Evolutionary conservation across 2,797 vertebrate species (phyloP), one percentile per base, ranked within the genome.

Genomic region (Nannoperca obscura): DNA sequence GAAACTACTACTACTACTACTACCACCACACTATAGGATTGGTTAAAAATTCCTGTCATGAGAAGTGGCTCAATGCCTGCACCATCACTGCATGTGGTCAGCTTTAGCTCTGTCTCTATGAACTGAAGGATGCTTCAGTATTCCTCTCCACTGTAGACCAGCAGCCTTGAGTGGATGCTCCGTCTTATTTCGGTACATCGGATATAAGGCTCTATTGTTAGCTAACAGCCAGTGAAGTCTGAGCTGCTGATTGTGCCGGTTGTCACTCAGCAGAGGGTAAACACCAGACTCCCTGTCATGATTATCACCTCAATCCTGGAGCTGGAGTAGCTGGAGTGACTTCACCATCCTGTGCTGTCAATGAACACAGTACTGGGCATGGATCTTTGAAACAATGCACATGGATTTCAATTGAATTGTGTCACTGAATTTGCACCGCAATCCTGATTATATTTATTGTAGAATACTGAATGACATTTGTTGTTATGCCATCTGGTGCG

Each of bases 221-320:
- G 78, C 83, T 83, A 38, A 0, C 3, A 58, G 82, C 76, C 83
- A 60, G 54, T 20, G 3, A 14, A 22, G 52, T 52, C 71, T 44
- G 79, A 84, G 74, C 74, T 74, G 86, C 86, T 85, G 86, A 89
- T 83, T 52, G 80, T 72, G 70, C 59, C n/a, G 59, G 40, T 85
- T 82, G 83, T 90, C 90, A 88, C 83, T 88, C 86, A 86, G 82
- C 67, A 71, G 69, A 75, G 46, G 64, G 73, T 84, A 63, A 87
- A 91, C 72, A 74, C 73, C 54, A 14, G 47, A 42, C 65, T 81
- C 36, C 10, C 72, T 67, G 78, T 88, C 73, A 46, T 22, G 44
- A 85, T 85, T 66, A 74, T 80, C 54, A 40, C 75, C 13, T 65
- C 77, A 13, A 11, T 78, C 59, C 67, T 64, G 55, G 7, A 64